phyloP scores from a whole-genome alignment of 2,113 vertebrate genomes.

The Pituophis catenifer region DNA sequence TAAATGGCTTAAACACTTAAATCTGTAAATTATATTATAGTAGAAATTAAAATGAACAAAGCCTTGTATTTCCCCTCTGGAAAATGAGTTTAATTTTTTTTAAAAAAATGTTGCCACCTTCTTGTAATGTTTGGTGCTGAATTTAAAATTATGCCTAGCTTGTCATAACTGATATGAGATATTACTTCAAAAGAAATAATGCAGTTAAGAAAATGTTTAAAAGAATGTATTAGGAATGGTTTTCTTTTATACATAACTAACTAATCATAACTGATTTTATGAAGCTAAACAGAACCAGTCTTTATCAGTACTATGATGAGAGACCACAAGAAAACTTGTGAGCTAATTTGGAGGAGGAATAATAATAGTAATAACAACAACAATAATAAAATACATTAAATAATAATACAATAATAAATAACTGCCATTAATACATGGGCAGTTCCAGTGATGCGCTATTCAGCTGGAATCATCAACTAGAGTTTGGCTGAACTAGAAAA shows the following conservation, averaged over 20 bases:
- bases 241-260: slow-evolving; percentile 39
- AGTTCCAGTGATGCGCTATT: too few species aligned
- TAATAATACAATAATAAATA: too few species aligned
- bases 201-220: neutral
- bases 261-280: neutral
- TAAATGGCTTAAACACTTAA: slow-evolving; percentile 62
- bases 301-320: neutral
- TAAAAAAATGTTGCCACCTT: slow-evolving; percentile 41
- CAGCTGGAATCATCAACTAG: too few species aligned
- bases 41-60: slow-evolving; percentile 57
- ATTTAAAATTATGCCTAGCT: slow-evolving; percentile 23
- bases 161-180: neutral
- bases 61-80: slow-evolving; percentile 50
- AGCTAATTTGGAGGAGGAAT: neutral
- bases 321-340: neutral
- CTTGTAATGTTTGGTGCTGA: slow-evolving; percentile 30
- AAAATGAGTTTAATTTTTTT: slow-evolving; percentile 62
- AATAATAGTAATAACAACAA: neutral
- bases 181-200: neutral
- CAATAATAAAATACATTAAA: too few species aligned
- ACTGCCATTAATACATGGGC: too few species aligned
- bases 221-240: slow-evolving; percentile 1
- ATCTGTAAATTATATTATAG: slow-evolving; percentile 58
- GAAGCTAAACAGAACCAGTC: neutral
- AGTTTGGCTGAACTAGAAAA: too few species aligned